phyloP scores from a whole-genome alignment of 2,888 invertebrate species.

The Dynastes grantii region DNA sequence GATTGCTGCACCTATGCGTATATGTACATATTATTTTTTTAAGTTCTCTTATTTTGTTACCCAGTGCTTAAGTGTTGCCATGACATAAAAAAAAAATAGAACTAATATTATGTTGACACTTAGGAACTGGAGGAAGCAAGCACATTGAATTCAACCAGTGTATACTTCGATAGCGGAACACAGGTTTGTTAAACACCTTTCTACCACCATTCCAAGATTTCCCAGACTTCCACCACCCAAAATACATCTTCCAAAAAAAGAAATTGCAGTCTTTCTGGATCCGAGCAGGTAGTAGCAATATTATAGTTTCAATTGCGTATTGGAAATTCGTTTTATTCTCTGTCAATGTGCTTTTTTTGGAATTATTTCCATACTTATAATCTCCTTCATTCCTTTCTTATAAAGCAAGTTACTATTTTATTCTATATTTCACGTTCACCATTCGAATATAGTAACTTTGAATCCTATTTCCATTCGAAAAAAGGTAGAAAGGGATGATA shows the following conservation, averaged over 20 bases:
- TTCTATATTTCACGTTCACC: not conserved
- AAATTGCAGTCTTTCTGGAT: conserved; percentile 34
- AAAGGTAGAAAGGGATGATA: conserved; percentile 53
- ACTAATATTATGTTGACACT: conserved; percentile 67
- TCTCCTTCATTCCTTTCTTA: conserved; percentile 51
- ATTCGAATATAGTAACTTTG: conserved; percentile 36
- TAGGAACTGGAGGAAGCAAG: conserved; percentile 70
- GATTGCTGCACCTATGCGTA: conserved; percentile 44
- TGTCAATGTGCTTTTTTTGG: conserved; percentile 26
- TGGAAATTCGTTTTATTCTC: not conserved
- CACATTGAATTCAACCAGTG: conserved; percentile 67
- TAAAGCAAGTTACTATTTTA: conserved; percentile 32
- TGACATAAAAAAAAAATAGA: conserved; percentile 50
- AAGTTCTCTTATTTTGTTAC: conserved; percentile 39
- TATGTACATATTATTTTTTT: conserved; percentile 44
- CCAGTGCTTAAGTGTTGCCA: conserved; percentile 68
- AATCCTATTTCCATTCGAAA: conserved; percentile 43
- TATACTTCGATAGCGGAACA: conserved; percentile 69
- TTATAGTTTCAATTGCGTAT: conserved; percentile 15
- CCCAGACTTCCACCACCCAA: conserved; percentile 24
- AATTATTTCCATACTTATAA: conserved; percentile 36
- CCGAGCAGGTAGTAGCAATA: conserved; percentile 39
- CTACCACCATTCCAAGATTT: conserved; percentile 59
- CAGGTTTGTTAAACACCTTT: conserved; percentile 70
- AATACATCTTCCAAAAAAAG: conserved; percentile 41